Evolutionary conservation across 37 sponge, comb jelly and placozoan species (phyloP).

Genomic region (Eunapius fragilis): DNA sequence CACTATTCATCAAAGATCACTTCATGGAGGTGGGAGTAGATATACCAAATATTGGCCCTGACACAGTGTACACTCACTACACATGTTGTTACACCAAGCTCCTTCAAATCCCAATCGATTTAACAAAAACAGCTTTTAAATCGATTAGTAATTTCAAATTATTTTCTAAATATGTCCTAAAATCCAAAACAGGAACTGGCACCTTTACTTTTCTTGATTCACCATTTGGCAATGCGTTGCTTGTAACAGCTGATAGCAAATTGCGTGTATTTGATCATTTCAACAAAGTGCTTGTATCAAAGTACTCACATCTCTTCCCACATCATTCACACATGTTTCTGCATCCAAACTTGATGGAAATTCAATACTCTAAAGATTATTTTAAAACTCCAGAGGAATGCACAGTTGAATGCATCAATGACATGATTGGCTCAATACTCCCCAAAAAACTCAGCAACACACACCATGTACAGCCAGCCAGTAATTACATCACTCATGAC

Average conservation of each 20-base stretch:
- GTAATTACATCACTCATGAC: background rate
- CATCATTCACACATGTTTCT: conserved; percentile 3
- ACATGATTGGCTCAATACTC: background rate
- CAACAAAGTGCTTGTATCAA: conserved; percentile 29
- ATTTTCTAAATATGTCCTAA: conserved; percentile 4
- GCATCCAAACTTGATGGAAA: conserved; percentile 15
- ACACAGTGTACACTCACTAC: conserved; percentile 38
- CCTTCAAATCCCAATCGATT: background rate
- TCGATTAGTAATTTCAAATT: conserved; percentile 10
- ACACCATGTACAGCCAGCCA: background rate
- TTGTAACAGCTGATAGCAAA: conserved; percentile 47
- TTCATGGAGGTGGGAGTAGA: conserved; percentile 19
- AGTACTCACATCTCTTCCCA: conserved; percentile 15
- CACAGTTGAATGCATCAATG: background rate
- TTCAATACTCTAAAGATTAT: background rate
- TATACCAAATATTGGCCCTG: conserved; percentile 1
- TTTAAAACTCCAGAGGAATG: background rate
- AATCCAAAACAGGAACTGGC: too few relatives aligned
- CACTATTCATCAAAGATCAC: conserved; percentile 2
- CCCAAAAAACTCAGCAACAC: background rate
- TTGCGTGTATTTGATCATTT: conserved; percentile 30
- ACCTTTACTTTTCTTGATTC: conserved; percentile 4
- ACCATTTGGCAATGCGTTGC: conserved; percentile 42
- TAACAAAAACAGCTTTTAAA: conserved; percentile 29
- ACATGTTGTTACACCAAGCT: background rate